A percentile compares a stretch with the other conserved stretches of the same genome.
These are phyloP conservation scores for Lonchura striata DNA, from an alignment of 2,113 vertebrate genomes.

Conservation along the genomic window DNA sequence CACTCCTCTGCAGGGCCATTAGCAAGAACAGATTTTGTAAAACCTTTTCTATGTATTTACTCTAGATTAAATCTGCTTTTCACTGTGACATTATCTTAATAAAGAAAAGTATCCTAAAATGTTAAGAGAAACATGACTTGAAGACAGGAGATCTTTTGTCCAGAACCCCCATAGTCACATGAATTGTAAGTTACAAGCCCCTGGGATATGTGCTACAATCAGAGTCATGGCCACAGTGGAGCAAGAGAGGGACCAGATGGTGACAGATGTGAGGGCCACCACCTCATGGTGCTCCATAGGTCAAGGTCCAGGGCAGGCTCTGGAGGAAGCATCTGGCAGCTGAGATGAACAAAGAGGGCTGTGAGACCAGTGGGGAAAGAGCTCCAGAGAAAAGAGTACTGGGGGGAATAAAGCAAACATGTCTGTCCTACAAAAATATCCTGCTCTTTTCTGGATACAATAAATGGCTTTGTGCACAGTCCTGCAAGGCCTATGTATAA, in stretches of 20 bases:
- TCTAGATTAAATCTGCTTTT: neutral
- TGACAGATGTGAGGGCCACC: slow-evolving; percentile 20
- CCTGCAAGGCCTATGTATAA: neutral
- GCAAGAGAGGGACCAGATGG: slow-evolving; percentile 32
- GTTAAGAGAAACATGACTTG: neutral
- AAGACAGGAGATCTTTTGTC: neutral
- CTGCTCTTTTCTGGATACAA: neutral
- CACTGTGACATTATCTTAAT: neutral
- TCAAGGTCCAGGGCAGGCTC: neutral
- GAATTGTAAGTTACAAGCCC: neutral
- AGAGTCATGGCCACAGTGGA: neutral
- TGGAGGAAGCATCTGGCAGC: slow-evolving; percentile 21
- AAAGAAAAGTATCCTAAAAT: neutral
- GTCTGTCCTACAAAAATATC: neutral
- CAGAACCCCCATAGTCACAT: neutral
- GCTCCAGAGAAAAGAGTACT: neutral
- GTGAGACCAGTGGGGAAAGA: neutral
- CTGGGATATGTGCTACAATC: neutral
- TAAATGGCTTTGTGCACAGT: neutral
- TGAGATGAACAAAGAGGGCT: neutral
- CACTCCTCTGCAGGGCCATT: neutral
- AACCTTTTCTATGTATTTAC: neutral
- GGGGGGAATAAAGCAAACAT: neutral
- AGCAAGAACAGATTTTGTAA: neutral
- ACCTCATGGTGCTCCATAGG: neutral